Evolutionary conservation across 2,888 invertebrate genomes (phyloP), one percentile per base, ranked within the genome.

Genomic region (Dryomyza anilis): DNA sequence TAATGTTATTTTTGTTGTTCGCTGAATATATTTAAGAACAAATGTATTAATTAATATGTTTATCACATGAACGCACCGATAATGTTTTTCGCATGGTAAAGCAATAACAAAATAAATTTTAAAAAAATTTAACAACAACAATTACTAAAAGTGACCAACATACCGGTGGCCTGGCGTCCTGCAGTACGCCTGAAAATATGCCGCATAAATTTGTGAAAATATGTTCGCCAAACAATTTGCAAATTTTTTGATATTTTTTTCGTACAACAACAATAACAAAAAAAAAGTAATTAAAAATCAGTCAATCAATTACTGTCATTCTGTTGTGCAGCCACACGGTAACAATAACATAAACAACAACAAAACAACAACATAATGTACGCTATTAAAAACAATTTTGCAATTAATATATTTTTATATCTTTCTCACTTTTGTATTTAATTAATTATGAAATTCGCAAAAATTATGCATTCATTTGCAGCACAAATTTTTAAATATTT

Each of bases 271-370:
- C 57, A 58, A 56, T 45, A 60, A 48, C 33, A 39, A 60, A 30
- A 21, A 36, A 27, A 56, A 56, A 39, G 21, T 58, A 58, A 67
- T 69, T 69, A 67, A 67, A 67, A 68, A 52, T 59, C 68, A 68
- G 63, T 67, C 68, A 69, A 68, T 69, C 67, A 65, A 66, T 67
- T 64, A 64, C 45, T 64, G 53, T 6, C 46, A 61, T 19, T 45
- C 21, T 6, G 1, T 52, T 3, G 23, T 50, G 23, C 21, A 50
- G 5, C 2, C 36, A 21, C 36, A 8, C 14, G 8, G 50, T 25
- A 8, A 16, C 10, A 19, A 19, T 3, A 19, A 8, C 3, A n/a
- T n/a, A n/a, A n/a, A n/a, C n/a, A n/a, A n/a, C n/a, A n/a, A n/a
- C n/a, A n/a, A n/a, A n/a, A n/a, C n/a, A 30, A 25, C 23, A 33